Evolutionary conservation across 2,888 invertebrate species (phyloP).

Genomic region (Caenorhabditis sp.): DNA sequence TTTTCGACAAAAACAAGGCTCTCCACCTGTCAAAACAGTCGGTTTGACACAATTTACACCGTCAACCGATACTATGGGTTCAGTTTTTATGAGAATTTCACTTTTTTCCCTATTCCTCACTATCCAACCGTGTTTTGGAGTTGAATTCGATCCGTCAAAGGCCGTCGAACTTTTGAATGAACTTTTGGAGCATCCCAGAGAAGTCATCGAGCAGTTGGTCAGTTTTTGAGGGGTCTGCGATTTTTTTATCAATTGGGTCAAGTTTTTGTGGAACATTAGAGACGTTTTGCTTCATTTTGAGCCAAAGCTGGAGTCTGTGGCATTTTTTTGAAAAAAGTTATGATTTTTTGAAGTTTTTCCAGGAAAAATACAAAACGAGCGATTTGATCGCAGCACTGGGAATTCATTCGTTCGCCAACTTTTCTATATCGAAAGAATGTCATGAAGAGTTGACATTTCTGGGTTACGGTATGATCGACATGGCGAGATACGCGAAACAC

Average conservation of each 20-base stretch:
- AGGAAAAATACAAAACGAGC: constrained; percentile 44
- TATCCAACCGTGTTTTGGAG: too few relatives aligned
- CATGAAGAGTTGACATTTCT: constrained; percentile 46
- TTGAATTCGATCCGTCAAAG: constrained; percentile 32
- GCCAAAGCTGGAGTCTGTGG: too few relatives aligned
- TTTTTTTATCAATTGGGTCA: neutral
- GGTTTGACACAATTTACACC: too few relatives aligned
- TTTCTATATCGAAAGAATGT: constrained; percentile 31
- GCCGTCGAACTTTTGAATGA: constrained; percentile 39
- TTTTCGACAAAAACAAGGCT: too few relatives aligned
- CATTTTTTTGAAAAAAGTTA: neutral
- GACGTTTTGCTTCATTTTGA: too few relatives aligned
- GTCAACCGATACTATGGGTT: too few relatives aligned
- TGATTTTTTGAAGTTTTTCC: neutral
- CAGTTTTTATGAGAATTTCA: too few relatives aligned
- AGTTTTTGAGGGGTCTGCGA: neutral
- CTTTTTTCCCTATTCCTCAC: too few relatives aligned
- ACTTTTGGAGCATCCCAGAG: constrained; percentile 33
- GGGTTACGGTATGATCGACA: constrained; percentile 51
- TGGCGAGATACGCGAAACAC: constrained; percentile 11
- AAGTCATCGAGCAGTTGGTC: constrained; percentile 47
- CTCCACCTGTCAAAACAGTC: too few relatives aligned
- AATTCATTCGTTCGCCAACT: constrained; percentile 23
- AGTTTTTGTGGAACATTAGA: neutral
- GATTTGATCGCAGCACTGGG: constrained; percentile 45